phyloP scores from a whole-genome alignment of 1,140 invertebrate species.

The Prorops nasuta region DNA sequence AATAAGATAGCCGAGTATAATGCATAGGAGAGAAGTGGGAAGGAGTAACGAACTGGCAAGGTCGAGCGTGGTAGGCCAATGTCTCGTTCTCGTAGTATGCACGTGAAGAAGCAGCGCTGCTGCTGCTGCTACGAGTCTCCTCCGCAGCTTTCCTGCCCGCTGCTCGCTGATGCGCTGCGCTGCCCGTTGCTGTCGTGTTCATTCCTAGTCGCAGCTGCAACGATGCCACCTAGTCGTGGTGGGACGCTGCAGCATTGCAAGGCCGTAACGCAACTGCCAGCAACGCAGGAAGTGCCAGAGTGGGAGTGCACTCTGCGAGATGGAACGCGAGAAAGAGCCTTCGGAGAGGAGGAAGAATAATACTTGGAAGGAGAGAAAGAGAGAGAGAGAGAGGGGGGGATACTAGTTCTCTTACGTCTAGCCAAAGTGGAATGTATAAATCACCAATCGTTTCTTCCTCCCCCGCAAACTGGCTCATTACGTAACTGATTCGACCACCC shows the following conservation, averaged over 20 bases:
- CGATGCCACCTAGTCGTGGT: no score
- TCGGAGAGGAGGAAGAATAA: conserved; percentile 10
- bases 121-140: conserved; percentile 19
- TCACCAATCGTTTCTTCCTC: conserved; percentile 22
- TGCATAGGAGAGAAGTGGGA: conserved; percentile 41
- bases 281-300: conserved; percentile 31
- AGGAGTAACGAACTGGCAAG: conserved; percentile 58
- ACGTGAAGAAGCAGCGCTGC: conserved; percentile 29
- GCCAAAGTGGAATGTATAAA: conserved; percentile 41
- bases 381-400: not conserved
- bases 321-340: conserved; percentile 24
- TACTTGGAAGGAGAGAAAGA: conserved; percentile 1
- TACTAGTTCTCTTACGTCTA: not conserved
- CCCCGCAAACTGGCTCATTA: conserved; percentile 7
- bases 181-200: conserved; percentile 21
- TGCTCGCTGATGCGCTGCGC: not conserved
- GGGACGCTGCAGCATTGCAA: conserved; percentile 46
- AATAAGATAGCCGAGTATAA: conserved; percentile 34
- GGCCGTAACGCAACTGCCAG: conserved; percentile 42
- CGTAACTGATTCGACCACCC: conserved; percentile 23
- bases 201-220: conserved; percentile 42
- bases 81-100: conserved; percentile 47
- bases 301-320: conserved; percentile 23
- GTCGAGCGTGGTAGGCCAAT: conserved; percentile 56
- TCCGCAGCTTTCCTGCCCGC: conserved; percentile 8